A percentile compares a stretch with the other conserved stretches of the same genome.
Conservation (phyloP, 2,797 vertebrate genomes). For the Parambassis ranga region DNA sequence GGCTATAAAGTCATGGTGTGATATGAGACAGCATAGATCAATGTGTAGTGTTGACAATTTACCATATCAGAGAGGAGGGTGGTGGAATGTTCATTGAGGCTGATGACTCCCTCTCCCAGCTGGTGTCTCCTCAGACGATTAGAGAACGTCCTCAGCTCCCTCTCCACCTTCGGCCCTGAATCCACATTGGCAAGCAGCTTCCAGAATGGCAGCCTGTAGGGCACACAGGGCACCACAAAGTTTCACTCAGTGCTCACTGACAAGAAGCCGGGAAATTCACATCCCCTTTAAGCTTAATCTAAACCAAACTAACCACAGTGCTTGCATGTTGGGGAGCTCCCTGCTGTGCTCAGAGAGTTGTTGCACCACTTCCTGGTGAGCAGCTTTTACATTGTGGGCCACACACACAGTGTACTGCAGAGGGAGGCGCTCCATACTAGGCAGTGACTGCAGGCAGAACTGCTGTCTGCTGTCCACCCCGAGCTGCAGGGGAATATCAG, state of each 20-base stretch:
- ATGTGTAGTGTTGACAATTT: not conserved
- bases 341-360: conserved; percentile 63
- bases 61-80: conserved; percentile 84
- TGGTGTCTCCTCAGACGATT: conserved; percentile 84
- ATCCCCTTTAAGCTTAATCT: not conserved
- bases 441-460: conserved; percentile 85
- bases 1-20: not conserved
- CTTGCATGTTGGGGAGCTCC: conserved; percentile 76
- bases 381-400: conserved; percentile 75
- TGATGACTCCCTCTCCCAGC: conserved; percentile 86
- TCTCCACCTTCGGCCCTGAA: conserved; percentile 82
- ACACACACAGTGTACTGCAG: conserved; percentile 87
- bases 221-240: not conserved
- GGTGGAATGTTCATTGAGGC: conserved; percentile 87
- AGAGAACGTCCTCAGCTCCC: conserved; percentile 85
- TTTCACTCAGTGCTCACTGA: not conserved
- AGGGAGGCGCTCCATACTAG: conserved; percentile 72
- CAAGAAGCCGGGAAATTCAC: not conserved
- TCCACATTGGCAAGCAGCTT: conserved; percentile 76
- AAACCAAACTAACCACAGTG: conserved; percentile 78
- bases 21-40: not conserved
- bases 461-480: conserved; percentile 82
- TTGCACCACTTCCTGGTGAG: conserved; percentile 74
- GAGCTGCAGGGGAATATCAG: conserved; percentile 81
- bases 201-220: conserved; percentile 85